These are phyloP conservation scores for Cephus pygmeus DNA, from an alignment of 2,888 invertebrate species.

Conservation along the genomic window DNA sequence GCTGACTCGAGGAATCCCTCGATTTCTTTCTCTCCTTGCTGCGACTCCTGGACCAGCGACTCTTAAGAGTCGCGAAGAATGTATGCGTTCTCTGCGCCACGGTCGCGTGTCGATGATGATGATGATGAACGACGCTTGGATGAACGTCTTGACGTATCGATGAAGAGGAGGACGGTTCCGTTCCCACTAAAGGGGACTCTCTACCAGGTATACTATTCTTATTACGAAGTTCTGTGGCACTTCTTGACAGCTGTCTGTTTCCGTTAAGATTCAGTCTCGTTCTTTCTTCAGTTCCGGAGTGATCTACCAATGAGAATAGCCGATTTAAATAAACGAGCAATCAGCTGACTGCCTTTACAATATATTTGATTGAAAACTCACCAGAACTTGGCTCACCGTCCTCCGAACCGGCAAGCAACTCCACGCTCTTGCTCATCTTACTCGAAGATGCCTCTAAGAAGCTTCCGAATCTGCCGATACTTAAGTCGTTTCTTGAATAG, in stretches of 20 bases:
- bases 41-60: conserved; percentile 81
- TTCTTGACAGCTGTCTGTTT: conserved; percentile 81
- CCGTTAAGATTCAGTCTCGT: conserved; percentile 59
- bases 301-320: conserved; percentile 23
- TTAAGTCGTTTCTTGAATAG: conserved; percentile 58
- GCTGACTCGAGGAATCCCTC: conserved; percentile 69
- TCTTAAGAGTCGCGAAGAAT: conserved; percentile 85
- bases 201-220: conserved; percentile 50
- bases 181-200: neutral
- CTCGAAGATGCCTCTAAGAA: conserved; percentile 25
- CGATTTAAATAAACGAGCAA: neutral
- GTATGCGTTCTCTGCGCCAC: conserved; percentile 86
- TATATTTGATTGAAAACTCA: conserved; percentile 30
- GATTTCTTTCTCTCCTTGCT: conserved; percentile 78
- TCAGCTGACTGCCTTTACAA: neutral
- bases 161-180: conserved; percentile 18
- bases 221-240: conserved; percentile 77
- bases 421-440: conserved; percentile 62
- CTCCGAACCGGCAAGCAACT: conserved; percentile 60
- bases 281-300: conserved; percentile 47
- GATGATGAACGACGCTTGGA: conserved; percentile 51
- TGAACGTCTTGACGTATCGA: conserved; percentile 18
- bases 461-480: conserved; percentile 32
- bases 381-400: conserved; percentile 53
- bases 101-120: conserved; percentile 73